These are phyloP conservation scores for Octodonta nipae DNA, from an alignment of 2,888 invertebrate species.

Conservation along the genomic window DNA sequence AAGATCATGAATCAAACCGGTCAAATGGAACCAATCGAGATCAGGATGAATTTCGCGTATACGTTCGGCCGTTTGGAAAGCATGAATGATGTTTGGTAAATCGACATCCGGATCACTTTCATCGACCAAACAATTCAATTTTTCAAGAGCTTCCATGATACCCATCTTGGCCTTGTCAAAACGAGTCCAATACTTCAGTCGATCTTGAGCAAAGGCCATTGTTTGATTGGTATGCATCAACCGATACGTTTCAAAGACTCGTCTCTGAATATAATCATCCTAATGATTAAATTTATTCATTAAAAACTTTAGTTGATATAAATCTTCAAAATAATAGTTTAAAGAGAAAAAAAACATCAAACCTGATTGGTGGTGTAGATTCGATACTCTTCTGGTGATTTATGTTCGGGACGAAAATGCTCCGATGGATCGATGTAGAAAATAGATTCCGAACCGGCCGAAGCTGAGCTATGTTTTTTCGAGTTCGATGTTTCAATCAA, in stretches of 20 bases:
- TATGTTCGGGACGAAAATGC: constrained; percentile 65
- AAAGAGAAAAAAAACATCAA: no score
- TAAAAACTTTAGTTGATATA: no score
- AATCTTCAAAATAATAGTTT: no score
- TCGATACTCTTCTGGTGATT: no score
- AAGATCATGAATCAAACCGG: constrained; percentile 86
- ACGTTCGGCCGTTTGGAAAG: constrained; percentile 90
- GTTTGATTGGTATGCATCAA: constrained; percentile 83
- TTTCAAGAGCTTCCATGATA: constrained; percentile 73
- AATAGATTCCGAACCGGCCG: no score
- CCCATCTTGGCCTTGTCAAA: constrained; percentile 74
- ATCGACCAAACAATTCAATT: constrained; percentile 79
- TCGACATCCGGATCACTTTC: constrained; percentile 92
- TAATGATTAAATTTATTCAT: no score
- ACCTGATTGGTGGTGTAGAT: no score
- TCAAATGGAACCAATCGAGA: constrained; percentile 87
- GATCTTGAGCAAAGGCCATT: constrained; percentile 72
- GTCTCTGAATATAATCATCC: constrained; percentile 59
- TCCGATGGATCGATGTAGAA: constrained; percentile 67
- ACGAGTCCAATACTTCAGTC: constrained; percentile 63
- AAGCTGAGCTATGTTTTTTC: no score
- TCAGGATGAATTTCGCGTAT: constrained; percentile 73
- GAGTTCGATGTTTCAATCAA: no score
- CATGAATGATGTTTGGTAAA: constrained; percentile 88
- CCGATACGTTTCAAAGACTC: constrained; percentile 73